These are phyloP conservation scores for Chaetops frenatus DNA, from an alignment of 2,113 vertebrate genomes.

Conservation along the genomic window DNA sequence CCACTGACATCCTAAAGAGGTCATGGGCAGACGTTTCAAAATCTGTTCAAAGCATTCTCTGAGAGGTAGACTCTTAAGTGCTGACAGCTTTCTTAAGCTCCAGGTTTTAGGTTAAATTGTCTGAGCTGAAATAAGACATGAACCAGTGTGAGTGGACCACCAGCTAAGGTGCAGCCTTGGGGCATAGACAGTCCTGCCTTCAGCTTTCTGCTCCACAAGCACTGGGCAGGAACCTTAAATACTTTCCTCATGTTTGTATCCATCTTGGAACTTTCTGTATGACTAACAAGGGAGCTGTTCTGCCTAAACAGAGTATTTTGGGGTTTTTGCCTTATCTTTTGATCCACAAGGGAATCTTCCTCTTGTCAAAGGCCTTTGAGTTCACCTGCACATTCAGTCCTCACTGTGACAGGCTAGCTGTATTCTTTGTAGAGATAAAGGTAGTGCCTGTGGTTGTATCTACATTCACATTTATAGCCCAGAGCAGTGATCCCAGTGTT, in stretches of 20 bases:
- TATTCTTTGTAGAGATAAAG: neutral
- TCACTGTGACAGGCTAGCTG: rapidly evolving
- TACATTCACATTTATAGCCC: neutral
- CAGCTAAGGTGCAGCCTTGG: neutral
- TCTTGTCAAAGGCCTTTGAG: neutral
- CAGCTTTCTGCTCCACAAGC: neutral
- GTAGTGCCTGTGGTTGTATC: neutral
- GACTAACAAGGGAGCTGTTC: neutral
- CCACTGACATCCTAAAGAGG: neutral
- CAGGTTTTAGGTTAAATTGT: neutral
- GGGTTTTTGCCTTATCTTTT: neutral
- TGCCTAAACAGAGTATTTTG: neutral
- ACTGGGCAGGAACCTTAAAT: neutral
- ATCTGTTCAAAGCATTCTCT: neutral
- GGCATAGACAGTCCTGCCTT: neutral
- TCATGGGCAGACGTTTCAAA: neutral
- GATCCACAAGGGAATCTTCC: neutral
- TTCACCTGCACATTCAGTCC: neutral
- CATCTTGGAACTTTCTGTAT: neutral
- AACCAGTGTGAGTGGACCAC: neutral
- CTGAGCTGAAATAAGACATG: neutral
- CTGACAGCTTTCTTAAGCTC: neutral
- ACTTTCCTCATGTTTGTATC: neutral
- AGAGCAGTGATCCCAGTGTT: neutral
- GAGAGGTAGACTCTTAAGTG: neutral